These are phyloP conservation scores for Condylura cristata DNA, from an alignment of 2,113 vertebrate species.

Conservation along the genomic window DNA sequence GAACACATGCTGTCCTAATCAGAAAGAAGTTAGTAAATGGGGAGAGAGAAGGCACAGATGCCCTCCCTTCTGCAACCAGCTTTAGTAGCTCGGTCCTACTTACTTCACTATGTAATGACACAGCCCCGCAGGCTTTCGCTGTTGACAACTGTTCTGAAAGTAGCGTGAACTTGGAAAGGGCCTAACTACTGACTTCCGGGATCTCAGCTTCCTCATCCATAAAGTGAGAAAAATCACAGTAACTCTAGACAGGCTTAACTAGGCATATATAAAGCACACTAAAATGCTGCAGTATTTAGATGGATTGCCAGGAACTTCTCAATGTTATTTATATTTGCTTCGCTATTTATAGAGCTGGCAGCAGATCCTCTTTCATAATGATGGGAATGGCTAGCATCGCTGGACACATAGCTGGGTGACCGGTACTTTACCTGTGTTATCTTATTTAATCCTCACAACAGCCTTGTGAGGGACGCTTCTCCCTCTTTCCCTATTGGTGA, in stretches of 20 bases:
- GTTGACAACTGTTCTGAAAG: constrained; percentile 44
- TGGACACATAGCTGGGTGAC: constrained; percentile 11
- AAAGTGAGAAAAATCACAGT: constrained; percentile 77
- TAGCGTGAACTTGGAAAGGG: constrained; percentile 63
- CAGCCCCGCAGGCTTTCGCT: not conserved
- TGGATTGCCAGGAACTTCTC: constrained; percentile 74
- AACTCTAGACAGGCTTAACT: constrained; percentile 71
- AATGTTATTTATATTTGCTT: constrained; percentile 76
- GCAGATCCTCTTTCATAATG: constrained; percentile 65
- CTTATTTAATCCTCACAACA: constrained; percentile 62
- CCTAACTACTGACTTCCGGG: constrained; percentile 68
- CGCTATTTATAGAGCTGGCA: constrained; percentile 66
- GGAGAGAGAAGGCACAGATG: not conserved
- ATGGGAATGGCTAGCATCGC: constrained; percentile 64
- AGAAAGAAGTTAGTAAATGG: not conserved
- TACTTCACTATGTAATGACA: not conserved
- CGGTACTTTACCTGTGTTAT: constrained; percentile 44
- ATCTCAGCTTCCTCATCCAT: constrained; percentile 70
- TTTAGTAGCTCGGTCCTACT: not conserved
- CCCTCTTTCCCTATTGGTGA: constrained; percentile 29
- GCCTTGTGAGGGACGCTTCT: constrained; percentile 34
- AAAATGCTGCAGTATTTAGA: constrained; percentile 68
- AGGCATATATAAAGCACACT: constrained; percentile 59
- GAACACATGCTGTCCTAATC: not conserved
- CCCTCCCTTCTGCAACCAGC: not conserved